Evolutionary conservation across 2,797 vertebrate genomes (phyloP).

Genomic region (Pseudochirops corinnae): DNA sequence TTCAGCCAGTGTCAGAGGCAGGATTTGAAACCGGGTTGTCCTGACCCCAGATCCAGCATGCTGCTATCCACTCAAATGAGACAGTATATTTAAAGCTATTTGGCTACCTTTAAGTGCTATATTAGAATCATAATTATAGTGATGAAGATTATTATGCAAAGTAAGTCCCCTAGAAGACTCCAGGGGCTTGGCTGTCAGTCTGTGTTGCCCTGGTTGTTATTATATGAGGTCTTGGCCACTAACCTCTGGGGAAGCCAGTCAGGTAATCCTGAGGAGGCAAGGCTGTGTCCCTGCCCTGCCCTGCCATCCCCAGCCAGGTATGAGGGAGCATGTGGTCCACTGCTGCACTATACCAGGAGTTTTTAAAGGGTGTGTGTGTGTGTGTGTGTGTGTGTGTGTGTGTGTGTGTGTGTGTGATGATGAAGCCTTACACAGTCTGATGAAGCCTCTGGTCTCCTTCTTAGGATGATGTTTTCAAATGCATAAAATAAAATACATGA

Average conservation of each 20-base stretch:
- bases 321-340: neutral
- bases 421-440: neutral
- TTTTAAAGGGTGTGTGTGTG: neutral
- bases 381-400: neutral
- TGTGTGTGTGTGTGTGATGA: neutral
- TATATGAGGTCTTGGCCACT: neutral
- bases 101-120: neutral
- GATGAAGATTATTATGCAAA: neutral
- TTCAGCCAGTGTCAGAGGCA: neutral
- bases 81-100: neutral
- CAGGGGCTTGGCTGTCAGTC: neutral
- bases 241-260: neutral
- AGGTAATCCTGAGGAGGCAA: neutral
- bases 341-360: neutral
- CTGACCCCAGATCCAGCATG: neutral
- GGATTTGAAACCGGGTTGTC: conserved; percentile 34
- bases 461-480: neutral
- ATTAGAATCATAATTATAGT: neutral
- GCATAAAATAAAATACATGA: neutral
- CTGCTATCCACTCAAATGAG: neutral
- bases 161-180: neutral
- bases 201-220: neutral
- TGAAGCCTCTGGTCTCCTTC: neutral
- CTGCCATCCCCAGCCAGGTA: neutral
- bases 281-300: neutral